Base-by-base conservation (phyloP, 2,113 vertebrate genomes). In the Melanotaenia duboulayi region DNA sequence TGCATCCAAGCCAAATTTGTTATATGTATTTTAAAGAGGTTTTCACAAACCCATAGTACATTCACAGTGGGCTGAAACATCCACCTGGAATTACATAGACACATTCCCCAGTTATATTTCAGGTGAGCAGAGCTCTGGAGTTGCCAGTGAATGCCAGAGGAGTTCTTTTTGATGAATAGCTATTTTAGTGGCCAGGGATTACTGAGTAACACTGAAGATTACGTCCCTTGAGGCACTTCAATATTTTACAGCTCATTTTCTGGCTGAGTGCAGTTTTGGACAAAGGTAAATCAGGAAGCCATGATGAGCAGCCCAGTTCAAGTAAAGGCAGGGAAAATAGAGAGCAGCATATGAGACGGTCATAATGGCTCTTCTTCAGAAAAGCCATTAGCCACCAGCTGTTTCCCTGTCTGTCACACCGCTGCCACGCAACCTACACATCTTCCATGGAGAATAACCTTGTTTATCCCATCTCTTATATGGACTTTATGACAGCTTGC, bases 361-460 rank as follows among this genome's bases (percentile, higher is more conserved):
- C 65, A 68, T 55, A 66, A 74, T 78, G 51, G 61, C 71, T 71
- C 65, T 61, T 68, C 71, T 56, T 62, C 13, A 0, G 65, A 81
- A 85, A 85, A 57, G 52, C 61, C 74, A 78, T 91, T 80, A 84
- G 25, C 74, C 78, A 66, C 76, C 85, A 85, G 76, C 80, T 89
- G 89, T 81, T 83, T 77, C 42, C 24, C 54, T 79, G 81, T 82
- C 81, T 86, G 74, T 79, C 77, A 22, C 19, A 56, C 50, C 4
- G 20, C 59, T 37, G 50, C 66, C 39, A 24, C 35, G 28, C 64
- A 82, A 52, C 80, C 81, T 71, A 75, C 52, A 69, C 71, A 75
- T 37, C 70, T 84, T 78, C 77, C 75, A 78, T 74, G 76, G 49
- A 44, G 60, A 81, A 71, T 82, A 83, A 84, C 74, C 78, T 86